Evolutionary conservation across 2,888 invertebrate genomes (phyloP), one percentile per base, ranked within the genome.

Genomic region (Dromius quadrimaculatus): DNA sequence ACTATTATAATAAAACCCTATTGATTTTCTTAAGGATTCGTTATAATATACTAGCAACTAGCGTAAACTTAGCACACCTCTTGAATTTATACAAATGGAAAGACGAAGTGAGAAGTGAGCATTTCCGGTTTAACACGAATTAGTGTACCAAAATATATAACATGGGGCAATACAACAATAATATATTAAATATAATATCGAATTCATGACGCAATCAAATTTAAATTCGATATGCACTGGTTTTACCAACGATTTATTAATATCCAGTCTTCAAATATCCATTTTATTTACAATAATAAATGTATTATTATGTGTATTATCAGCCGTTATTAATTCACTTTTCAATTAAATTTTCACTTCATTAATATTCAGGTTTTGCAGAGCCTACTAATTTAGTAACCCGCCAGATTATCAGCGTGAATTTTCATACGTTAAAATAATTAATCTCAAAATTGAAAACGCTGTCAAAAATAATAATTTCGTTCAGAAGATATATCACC

Each of bases 271-370:
- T 11, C 15, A 50, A 50, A 28, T 54, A 8, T 15, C 9, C 23
- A 9, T 28, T 54, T 54, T 6, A 22, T 20, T 3, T 1, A 47
- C 47, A 19, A 47, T 47, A 20, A 54, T 23, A 13, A 54, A n/a
- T 54, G 13, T 28, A 54, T 28, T 9, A 11, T 50, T 50, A 15
- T 28, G 28, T 13, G 28, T 15, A 15, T 54, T 15, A 28, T 54
- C 3, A 13, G 23, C 28, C 15, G 28, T 28, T 28, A 54, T 54
- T 54, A 54, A 54, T 54, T 54, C 28, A 28, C 5, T 54, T 54
- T 54, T 54, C 50, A 54, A 54, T 28, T 13, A 54, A 54, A 54
- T 54, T 54, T 54, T 54, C 50, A 54, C 15, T 54, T 54, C 13
- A 54, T 54, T 54, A 54, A 54, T 54, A 54, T 54, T 54, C 50